Evolutionary conservation across 2,797 vertebrate species (phyloP).

Genomic region (Neosilurus mollespiculum): DNA sequence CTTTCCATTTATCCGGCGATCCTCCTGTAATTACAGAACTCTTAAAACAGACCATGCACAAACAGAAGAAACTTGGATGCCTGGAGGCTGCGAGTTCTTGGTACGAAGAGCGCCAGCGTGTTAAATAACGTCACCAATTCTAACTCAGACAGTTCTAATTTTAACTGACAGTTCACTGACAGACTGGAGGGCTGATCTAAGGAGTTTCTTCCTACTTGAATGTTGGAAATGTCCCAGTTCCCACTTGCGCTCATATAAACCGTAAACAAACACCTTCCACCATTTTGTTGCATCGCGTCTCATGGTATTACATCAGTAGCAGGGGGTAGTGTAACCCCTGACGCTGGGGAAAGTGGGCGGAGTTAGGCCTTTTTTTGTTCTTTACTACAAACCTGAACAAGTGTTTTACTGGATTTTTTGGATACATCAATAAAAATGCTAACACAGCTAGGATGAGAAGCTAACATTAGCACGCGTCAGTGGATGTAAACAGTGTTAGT

Average conservation of each 20-base stretch:
- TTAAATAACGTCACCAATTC: not conserved
- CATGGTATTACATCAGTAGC: not conserved
- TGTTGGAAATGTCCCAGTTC: not conserved
- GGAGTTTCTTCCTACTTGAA: not conserved
- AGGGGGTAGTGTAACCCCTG: not conserved
- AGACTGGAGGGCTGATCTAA: not conserved
- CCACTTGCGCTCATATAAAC: not conserved
- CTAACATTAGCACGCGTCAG: not conserved
- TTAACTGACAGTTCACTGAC: not conserved
- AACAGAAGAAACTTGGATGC: not conserved
- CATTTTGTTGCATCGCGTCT: not conserved
- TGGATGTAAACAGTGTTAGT: not conserved
- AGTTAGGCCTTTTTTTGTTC: not conserved
- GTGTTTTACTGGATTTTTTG: too few species aligned
- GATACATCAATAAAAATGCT: not conserved
- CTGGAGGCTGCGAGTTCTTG: not conserved
- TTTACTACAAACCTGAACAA: too few species aligned
- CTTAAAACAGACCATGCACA: not conserved
- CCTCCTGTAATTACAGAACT: constrained; percentile 8
- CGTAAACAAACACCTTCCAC: not conserved
- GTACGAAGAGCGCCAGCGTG: not conserved
- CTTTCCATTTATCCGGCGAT: too few species aligned
- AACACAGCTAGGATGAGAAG: not conserved
- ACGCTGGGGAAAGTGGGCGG: not conserved
- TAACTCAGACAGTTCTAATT: not conserved